Evolutionary conservation across 2,113 vertebrate species (phyloP).

Genomic region (Dolichallabes microphthalmus): DNA sequence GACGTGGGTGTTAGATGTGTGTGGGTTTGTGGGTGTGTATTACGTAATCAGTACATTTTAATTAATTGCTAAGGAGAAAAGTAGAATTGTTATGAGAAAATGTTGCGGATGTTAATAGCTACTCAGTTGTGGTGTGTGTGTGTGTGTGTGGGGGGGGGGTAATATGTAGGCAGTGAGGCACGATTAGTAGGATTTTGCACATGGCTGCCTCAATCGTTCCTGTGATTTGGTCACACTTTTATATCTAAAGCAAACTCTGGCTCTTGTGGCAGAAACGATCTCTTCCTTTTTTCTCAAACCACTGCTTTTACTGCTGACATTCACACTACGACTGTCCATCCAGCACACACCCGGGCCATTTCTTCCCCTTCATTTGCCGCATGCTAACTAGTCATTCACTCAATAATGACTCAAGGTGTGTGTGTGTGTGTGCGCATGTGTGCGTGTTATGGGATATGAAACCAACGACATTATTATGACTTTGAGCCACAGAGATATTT

Average conservation of each 20-base stretch:
- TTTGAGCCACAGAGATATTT: slow-evolving; percentile 34
- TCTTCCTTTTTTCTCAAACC: slow-evolving; percentile 30
- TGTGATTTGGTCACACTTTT: slow-evolving; percentile 38
- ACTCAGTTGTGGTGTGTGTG: slow-evolving; percentile 3
- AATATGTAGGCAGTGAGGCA: slow-evolving; percentile 23
- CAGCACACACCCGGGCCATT: slow-evolving; percentile 44
- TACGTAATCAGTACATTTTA: not conserved
- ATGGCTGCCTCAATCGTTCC: slow-evolving; percentile 33
- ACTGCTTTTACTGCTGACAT: slow-evolving; percentile 31
- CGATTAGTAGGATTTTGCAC: slow-evolving; percentile 42
- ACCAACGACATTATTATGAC: slow-evolving; percentile 45
- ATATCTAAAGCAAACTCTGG: slow-evolving; percentile 40
- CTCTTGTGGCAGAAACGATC: not conserved
- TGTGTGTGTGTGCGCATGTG: not conserved
- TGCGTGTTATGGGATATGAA: slow-evolving; percentile 29
- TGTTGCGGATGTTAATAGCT: not conserved
- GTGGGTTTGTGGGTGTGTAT: too few species aligned
- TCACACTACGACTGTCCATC: slow-evolving; percentile 22
- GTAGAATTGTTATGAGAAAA: not conserved
- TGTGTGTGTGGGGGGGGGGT: slow-evolving; percentile 7
- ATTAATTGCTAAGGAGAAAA: not conserved
- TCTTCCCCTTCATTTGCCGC: slow-evolving; percentile 44
- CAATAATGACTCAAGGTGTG: slow-evolving; percentile 30
- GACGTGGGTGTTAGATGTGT: not conserved
- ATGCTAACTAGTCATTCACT: slow-evolving; percentile 34